phyloP scores from a whole-genome alignment of 2,888 invertebrate species.

The Caenorhabditis sp. region DNA sequence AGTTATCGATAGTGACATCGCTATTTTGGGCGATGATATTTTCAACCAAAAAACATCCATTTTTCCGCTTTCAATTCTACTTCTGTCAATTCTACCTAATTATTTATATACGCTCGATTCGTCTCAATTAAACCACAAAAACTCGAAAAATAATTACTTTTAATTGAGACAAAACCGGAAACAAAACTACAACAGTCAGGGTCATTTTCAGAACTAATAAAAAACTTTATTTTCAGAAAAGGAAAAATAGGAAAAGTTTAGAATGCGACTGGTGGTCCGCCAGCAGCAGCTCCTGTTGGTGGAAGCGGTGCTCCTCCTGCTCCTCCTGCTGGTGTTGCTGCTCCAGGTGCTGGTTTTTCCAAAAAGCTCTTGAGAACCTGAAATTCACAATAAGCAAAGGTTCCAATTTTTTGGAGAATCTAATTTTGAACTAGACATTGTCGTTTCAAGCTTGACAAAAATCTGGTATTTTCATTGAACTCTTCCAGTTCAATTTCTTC shows the following conservation, averaged over 20 bases:
- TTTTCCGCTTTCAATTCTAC: too few relatives aligned
- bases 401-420: too few relatives aligned
- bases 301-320: too few relatives aligned
- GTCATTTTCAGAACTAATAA: too few relatives aligned
- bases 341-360: background rate
- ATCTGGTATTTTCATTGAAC: too few relatives aligned
- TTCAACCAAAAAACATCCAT: background rate
- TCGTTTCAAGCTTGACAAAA: too few relatives aligned
- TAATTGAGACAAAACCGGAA: background rate
- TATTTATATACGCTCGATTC: background rate
- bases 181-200: background rate
- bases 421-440: too few relatives aligned
- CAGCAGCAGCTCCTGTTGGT: too few relatives aligned
- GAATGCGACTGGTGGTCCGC: background rate
- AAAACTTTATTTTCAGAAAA: background rate
- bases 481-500: too few relatives aligned
- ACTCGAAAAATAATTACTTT: background rate
- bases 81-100: too few relatives aligned
- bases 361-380: slow-evolving; percentile 1
- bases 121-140: background rate
- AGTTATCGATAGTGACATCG: slow-evolving; percentile 35
- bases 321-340: background rate
- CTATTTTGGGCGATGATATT: slow-evolving; percentile 27
- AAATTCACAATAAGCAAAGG: too few relatives aligned
- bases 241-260: background rate